phyloP scores from a whole-genome alignment of 2,797 vertebrate genomes.

The Muscicapa striata region DNA sequence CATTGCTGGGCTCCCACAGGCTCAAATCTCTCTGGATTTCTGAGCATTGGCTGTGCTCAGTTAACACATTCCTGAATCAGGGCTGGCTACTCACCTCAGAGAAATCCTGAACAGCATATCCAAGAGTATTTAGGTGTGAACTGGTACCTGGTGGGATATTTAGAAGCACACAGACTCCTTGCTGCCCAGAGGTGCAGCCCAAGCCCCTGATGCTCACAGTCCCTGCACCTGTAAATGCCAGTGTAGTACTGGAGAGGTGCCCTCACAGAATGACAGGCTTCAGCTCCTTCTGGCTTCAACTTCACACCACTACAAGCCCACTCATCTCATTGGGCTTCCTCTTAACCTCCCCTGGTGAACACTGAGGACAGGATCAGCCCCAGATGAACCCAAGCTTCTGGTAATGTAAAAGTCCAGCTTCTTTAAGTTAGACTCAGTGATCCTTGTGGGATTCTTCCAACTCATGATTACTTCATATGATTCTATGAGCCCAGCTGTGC shows the following conservation, averaged over 20 bases:
- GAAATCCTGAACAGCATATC: background rate
- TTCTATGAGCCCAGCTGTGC: fast-evolving
- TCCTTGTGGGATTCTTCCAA: background rate
- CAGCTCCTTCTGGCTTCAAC: background rate
- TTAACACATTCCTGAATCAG: background rate
- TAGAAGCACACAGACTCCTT: background rate
- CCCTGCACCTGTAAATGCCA: background rate
- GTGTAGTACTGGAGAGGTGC: background rate
- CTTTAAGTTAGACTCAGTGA: background rate
- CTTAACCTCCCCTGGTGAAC: background rate
- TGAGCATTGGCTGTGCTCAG: background rate
- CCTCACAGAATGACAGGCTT: background rate
- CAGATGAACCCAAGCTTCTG: background rate
- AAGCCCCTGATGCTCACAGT: background rate
- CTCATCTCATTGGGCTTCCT: background rate
- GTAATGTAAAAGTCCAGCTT: background rate
- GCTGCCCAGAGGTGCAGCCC: background rate
- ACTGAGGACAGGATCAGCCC: background rate
- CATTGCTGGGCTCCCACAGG: background rate
- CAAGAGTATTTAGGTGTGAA: background rate
- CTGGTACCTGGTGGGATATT: background rate
- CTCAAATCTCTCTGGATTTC: background rate
- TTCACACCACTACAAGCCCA: background rate
- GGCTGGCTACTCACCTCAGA: background rate
- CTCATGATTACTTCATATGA: background rate